Base-by-base conservation (phyloP, 2,888 invertebrate species). In the Pristionchus maxplancki region DNA sequence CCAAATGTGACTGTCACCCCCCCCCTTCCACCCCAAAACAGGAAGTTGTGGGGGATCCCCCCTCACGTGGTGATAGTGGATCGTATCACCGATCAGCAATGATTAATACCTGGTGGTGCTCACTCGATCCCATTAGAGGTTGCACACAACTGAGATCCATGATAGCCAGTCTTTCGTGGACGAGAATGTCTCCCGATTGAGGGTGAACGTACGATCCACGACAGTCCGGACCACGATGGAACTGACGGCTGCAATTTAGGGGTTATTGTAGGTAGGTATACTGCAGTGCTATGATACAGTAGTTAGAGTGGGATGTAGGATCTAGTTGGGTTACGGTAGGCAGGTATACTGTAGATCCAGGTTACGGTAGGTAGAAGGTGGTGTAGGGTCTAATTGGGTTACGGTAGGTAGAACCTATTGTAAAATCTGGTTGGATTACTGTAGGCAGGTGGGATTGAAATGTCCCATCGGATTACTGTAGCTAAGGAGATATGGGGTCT, bases 91-190 rank as follows among this genome's bases (percentile, higher is more conserved):
- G 20, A 58, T 58, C 28, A 34, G 15, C 1, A 20, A 24, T 20
- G 20, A 17, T 13, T 28, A 89, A 71, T 74, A 93, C 94, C 90
- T 93, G 93, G 40, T 91, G 89, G 71, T 89, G 86, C n/a, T 90
- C 88, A 8, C 64, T 44, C 9, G 90, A 90, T 88, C 94, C 94
- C 87, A 91, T 90, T n/a, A 94, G 89, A 17, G 94, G 94, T 37
- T 94, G 94, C 1, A 89, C 89, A 84, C 93, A 93, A 50, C 71
- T 71, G n/a, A 94, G 91, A 89, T 94, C 94, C 91, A 93, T 93
- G 89, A 94, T 94, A 58, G 94, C 93, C 50, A 94, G 89, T n/a
- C 94, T 93, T 74, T 94, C 94, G 88, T 94, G 94, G 87, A 91
- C 93, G 62, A 94, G 90, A 64, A 94, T 92, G 88, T 94, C 93